Percentiles rank a stretch among this genome's conserved stretches.
phyloP scores from a whole-genome alignment of 1,140 invertebrate species.

The Diplogasteroides magnus region DNA sequence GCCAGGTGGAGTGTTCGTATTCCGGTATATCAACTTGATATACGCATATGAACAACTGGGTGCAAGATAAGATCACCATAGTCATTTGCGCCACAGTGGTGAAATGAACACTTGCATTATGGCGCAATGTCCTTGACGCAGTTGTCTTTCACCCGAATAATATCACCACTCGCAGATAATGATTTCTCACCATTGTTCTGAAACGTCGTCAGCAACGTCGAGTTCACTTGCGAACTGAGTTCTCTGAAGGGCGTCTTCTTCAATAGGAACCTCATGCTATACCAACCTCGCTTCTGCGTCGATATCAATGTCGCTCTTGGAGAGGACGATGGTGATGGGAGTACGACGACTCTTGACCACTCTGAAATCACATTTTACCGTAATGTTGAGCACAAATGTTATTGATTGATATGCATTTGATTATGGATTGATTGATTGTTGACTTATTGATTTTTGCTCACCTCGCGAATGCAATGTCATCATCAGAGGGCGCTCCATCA shows the following conservation, averaged over 20 bases:
- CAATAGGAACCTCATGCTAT: not conserved
- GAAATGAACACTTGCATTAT: too few relatives aligned
- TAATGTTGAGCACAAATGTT: not conserved
- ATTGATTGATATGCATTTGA: not conserved
- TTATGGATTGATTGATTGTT: too few relatives aligned
- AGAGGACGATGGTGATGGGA: not conserved
- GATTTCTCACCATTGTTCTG: not conserved
- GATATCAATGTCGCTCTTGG: constrained; percentile 16
- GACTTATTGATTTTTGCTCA: constrained; percentile 21
- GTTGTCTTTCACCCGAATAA: too few relatives aligned
- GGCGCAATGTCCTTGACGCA: too few relatives aligned
- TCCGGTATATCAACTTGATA: too few relatives aligned
- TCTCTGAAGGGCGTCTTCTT: not conserved
- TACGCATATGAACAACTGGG: too few relatives aligned
- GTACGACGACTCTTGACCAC: not conserved
- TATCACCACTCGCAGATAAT: not conserved
- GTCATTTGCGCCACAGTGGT: too few relatives aligned
- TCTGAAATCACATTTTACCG: not conserved
- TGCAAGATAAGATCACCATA: too few relatives aligned
- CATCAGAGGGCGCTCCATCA: constrained; percentile 21
- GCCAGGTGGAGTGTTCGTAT: too few relatives aligned
- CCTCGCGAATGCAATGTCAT: constrained; percentile 22
- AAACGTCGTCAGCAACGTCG: not conserved
- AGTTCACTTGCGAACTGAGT: not conserved
- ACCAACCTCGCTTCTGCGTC: constrained; percentile 19